Evolutionary conservation across 2,888 invertebrate genomes (phyloP).

Genomic region (Catocala fraxini): DNA sequence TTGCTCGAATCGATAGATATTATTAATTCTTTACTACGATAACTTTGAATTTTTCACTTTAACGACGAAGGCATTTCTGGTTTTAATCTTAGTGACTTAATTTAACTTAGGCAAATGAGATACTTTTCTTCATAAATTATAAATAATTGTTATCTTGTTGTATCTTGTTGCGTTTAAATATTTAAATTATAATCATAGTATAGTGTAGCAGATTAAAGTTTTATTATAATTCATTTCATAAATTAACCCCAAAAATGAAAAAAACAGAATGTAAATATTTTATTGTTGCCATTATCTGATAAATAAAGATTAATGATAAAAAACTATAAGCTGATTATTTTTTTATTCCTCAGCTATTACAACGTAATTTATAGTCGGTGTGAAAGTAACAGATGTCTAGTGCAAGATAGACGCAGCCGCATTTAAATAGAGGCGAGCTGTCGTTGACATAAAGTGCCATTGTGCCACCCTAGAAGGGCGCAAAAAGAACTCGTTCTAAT

Average conservation of each 20-base stretch:
- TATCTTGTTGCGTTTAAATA: too few relatives aligned
- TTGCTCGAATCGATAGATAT: conserved; percentile 45
- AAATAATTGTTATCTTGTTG: too few relatives aligned
- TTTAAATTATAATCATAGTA: too few relatives aligned
- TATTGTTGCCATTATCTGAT: neutral
- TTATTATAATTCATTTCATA: too few relatives aligned
- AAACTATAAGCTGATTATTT: conserved; percentile 47
- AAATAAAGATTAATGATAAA: conserved; percentile 10
- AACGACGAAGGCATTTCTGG: conserved; percentile 7
- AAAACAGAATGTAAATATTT: too few relatives aligned
- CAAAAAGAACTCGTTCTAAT: conserved; percentile 82
- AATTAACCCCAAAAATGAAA: too few relatives aligned
- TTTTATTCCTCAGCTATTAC: conserved; percentile 55
- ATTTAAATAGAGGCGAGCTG: conserved; percentile 74
- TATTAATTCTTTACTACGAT: conserved; percentile 33
- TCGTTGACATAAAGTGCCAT: conserved; percentile 79
- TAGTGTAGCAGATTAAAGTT: too few relatives aligned
- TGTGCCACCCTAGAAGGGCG: conserved; percentile 69
- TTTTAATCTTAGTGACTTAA: neutral
- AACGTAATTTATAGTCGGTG: conserved; percentile 67
- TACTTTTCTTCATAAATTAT: too few relatives aligned
- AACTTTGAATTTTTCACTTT: conserved; percentile 12
- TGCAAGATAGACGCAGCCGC: conserved; percentile 65
- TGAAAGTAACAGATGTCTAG: conserved; percentile 80
- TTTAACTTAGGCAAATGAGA: too few relatives aligned